These are phyloP conservation scores for Montifringilla adamsi DNA, from an alignment of 2,113 vertebrate genomes.

Conservation along the genomic window DNA sequence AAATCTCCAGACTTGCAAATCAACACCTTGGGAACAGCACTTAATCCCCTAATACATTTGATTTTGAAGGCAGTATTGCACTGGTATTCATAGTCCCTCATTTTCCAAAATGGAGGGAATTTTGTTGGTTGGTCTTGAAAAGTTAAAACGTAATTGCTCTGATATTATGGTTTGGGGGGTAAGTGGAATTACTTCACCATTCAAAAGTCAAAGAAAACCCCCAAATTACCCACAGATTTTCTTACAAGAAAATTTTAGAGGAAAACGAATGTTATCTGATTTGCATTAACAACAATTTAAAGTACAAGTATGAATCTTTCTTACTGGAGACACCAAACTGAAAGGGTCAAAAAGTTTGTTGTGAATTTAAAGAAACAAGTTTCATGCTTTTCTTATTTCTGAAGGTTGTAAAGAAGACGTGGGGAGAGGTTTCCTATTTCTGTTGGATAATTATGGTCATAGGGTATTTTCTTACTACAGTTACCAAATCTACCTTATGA, in stretches of 20 bases:
- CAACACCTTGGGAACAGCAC: background rate
- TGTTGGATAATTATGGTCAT: background rate
- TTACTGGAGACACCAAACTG: background rate
- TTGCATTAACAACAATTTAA: background rate
- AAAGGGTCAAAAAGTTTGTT: background rate
- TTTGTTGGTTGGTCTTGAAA: background rate
- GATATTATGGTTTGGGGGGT: background rate
- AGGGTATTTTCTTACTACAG: background rate
- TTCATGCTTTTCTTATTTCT: background rate
- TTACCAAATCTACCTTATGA: background rate
- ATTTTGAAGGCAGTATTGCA: background rate
- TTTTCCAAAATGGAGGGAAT: background rate
- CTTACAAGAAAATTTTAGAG: background rate
- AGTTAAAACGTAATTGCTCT: background rate
- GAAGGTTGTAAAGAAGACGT: background rate
- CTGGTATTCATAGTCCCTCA: background rate
- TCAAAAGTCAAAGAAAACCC: background rate
- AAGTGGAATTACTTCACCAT: background rate
- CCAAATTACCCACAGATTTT: background rate
- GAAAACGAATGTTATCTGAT: background rate
- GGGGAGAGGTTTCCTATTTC: background rate
- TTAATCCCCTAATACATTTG: fast-evolving
- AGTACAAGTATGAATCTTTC: background rate
- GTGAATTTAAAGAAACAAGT: background rate
- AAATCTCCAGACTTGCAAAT: background rate